These are phyloP conservation scores for Drosophila algonquin DNA, from an alignment of 2,888 invertebrate genomes.

Conservation along the genomic window DNA sequence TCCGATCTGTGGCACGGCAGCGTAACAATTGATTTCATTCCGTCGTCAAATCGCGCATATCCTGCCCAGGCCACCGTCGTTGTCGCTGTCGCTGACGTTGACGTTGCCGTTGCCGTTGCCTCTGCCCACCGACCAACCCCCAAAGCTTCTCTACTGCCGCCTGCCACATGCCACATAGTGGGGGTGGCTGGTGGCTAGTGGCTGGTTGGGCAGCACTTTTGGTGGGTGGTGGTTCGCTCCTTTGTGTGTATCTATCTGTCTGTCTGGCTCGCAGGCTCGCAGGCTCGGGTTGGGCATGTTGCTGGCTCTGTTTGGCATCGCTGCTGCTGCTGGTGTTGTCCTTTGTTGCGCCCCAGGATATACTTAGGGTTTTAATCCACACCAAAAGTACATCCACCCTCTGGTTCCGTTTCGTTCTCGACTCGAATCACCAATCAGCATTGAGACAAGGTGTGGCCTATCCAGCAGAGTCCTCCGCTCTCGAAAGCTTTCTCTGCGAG, in stretches of 20 bases:
- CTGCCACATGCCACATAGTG: slow-evolving; percentile 20
- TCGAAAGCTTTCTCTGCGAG: not conserved
- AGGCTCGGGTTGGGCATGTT: slow-evolving; percentile 33
- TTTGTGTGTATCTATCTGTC: slow-evolving; percentile 51
- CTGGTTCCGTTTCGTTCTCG: slow-evolving; percentile 54
- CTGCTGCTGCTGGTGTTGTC: slow-evolving; percentile 36
- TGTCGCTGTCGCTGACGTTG: slow-evolving; percentile 35
- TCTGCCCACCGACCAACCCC: slow-evolving; percentile 49
- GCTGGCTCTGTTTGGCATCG: slow-evolving; percentile 58
- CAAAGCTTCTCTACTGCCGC: slow-evolving; percentile 15
- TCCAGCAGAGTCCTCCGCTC: slow-evolving; percentile 3
- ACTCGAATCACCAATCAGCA: slow-evolving; percentile 82
- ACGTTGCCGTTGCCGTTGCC: slow-evolving; percentile 28
- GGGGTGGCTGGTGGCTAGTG: slow-evolving; percentile 54
- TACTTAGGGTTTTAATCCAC: slow-evolving; percentile 80
- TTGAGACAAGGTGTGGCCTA: slow-evolving; percentile 82
- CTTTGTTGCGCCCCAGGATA: slow-evolving; percentile 56
- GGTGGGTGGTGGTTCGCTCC: slow-evolving; percentile 40
- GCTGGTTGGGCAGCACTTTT: slow-evolving; percentile 28
- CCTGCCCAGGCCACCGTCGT: slow-evolving; percentile 77
- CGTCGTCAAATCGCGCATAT: slow-evolving; percentile 84
- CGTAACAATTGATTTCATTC: slow-evolving; percentile 84
- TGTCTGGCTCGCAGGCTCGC: slow-evolving; percentile 33
- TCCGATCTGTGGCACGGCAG: slow-evolving; percentile 84
- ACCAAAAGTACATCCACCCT: slow-evolving; percentile 68